Conservation (phyloP, 2,888 invertebrate genomes). For the Luffia ferchaultella region DNA sequence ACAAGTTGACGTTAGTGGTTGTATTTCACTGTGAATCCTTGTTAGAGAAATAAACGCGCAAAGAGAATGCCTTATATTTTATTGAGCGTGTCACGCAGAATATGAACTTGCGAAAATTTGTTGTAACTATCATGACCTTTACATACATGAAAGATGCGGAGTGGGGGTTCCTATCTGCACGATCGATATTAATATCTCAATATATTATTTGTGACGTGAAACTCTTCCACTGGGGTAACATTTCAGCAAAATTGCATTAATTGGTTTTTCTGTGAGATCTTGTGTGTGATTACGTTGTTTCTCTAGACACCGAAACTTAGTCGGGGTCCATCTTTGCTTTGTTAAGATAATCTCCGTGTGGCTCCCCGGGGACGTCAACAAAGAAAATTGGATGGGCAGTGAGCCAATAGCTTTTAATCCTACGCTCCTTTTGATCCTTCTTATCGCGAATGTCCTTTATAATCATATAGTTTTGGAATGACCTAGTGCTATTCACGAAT, state of each 20-base stretch:
- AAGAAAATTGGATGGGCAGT: constrained; percentile 66
- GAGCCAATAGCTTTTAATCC: constrained; percentile 62
- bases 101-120: no score
- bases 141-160: no score
- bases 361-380: constrained; percentile 56
- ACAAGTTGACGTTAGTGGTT: no score
- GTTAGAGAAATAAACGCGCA: no score
- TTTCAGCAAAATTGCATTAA: constrained; percentile 18
- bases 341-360: constrained; percentile 58
- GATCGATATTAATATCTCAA: no score
- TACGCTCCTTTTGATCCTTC: constrained; percentile 52
- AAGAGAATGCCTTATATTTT: no score
- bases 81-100: no score
- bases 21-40: no score
- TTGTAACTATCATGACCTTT: no score
- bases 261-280: constrained; percentile 16
- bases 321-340: constrained; percentile 41
- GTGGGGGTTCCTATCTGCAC: no score
- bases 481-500: not conserved
- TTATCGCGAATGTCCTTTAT: constrained; percentile 48
- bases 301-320: constrained; percentile 32
- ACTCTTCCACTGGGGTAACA: constrained; percentile 19
- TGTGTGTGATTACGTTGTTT: constrained; percentile 42
- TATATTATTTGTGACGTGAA: not conserved
- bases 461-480: constrained; percentile 32